Evolutionary conservation across 2,797 vertebrate genomes (phyloP).

Genomic region (Taeniopygia guttata): DNA sequence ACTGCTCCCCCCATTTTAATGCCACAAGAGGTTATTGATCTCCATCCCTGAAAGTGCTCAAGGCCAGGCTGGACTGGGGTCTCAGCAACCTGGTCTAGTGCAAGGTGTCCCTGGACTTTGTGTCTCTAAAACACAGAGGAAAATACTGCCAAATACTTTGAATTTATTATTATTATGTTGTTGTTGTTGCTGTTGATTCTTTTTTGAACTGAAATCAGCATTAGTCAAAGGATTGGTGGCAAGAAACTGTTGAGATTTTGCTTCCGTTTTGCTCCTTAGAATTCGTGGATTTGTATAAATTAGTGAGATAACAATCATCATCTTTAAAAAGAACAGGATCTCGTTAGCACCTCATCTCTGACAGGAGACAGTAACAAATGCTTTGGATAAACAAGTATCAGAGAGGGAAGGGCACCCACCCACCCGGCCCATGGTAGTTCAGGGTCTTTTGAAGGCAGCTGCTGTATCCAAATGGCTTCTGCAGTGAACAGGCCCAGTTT

Average conservation of each 20-base stretch:
- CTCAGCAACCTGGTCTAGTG: not conserved
- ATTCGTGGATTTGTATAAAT: not conserved
- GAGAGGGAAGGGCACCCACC: not conserved
- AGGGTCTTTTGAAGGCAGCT: not conserved
- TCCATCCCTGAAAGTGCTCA: not conserved
- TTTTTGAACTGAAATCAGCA: not conserved
- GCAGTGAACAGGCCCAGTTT: not conserved
- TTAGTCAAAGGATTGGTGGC: not conserved
- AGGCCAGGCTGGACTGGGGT: not conserved
- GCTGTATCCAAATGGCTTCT: accelerated
- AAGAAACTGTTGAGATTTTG: not conserved
- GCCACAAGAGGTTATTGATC: not conserved
- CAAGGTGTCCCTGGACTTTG: not conserved
- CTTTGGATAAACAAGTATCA: not conserved
- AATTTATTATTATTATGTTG: not conserved
- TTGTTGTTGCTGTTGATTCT: not conserved
- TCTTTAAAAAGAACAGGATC: not conserved
- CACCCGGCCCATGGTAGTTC: not conserved
- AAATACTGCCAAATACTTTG: not conserved
- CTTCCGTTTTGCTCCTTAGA: not conserved
- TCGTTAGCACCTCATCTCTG: not conserved
- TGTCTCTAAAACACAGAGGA: not conserved
- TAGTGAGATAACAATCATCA: not conserved
- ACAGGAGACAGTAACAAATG: not conserved
- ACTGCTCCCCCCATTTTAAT: not conserved